Evolutionary conservation across 2,113 vertebrate species (phyloP).

Genomic region (Seriola rivoliana): DNA sequence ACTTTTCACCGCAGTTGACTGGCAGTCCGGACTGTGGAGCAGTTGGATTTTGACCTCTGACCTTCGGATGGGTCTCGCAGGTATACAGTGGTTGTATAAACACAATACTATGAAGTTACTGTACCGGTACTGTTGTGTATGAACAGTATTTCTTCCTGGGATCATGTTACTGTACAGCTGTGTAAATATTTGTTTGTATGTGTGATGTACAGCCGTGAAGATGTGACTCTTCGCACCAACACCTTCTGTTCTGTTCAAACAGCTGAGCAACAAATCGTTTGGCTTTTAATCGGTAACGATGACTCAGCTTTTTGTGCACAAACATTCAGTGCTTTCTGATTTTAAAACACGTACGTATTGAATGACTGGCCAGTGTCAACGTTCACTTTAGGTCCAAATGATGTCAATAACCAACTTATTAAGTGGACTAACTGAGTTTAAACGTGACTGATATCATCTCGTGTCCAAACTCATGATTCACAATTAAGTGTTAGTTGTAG

Average conservation of each 20-base stretch:
- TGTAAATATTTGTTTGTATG: background rate
- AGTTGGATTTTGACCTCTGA: constrained; percentile 23
- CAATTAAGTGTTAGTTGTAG: constrained; percentile 8
- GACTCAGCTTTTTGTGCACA: too few species aligned
- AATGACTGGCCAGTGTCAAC: background rate
- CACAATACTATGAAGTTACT: constrained; percentile 35
- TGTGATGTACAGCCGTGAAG: constrained; percentile 27
- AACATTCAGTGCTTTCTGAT: too few species aligned
- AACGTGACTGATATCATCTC: background rate
- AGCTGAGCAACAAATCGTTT: background rate
- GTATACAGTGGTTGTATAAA: constrained; percentile 6
- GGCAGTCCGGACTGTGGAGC: background rate
- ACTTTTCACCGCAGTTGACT: constrained; percentile 19
- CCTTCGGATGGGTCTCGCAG: background rate
- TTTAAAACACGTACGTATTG: background rate
- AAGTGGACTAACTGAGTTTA: constrained; percentile 9
- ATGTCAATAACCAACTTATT: constrained; percentile 21
- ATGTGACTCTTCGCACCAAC: constrained; percentile 3
- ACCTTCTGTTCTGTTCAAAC: background rate
- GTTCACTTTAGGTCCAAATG: constrained; percentile 24
- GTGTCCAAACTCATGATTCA: background rate
- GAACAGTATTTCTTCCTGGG: constrained; percentile 45
- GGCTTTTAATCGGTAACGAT: too few species aligned
- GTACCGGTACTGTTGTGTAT: constrained; percentile 49
- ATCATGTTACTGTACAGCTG: constrained; percentile 57